These are phyloP conservation scores for Steinernema scapterisci DNA, from an alignment of 2,888 invertebrate genomes.

Conservation along the genomic window DNA sequence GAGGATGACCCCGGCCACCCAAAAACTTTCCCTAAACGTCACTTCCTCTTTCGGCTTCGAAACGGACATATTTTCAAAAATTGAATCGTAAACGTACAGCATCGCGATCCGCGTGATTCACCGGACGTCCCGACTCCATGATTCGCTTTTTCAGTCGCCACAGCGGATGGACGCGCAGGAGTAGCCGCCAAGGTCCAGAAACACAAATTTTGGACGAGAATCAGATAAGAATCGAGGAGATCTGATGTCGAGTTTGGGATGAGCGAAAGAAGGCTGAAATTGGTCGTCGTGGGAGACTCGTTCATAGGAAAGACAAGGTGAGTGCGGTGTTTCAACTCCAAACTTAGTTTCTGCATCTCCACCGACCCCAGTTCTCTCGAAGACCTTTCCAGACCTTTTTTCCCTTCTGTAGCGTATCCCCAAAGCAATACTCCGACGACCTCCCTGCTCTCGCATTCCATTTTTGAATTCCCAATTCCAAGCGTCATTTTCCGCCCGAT, in stretches of 20 bases:
- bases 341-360: no score
- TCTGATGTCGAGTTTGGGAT: no score
- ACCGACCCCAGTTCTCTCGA: no score
- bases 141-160: background rate
- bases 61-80: background rate
- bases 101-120: conserved; percentile 9
- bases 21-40: background rate
- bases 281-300: conserved; percentile 89
- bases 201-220: background rate
- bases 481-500: no score
- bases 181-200: background rate
- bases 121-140: background rate
- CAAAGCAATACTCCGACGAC: no score
- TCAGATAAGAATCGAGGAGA: background rate
- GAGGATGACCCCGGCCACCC: background rate
- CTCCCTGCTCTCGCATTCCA: no score
- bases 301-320: conserved; percentile 87
- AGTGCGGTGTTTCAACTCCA: no score
- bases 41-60: background rate
- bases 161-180: background rate
- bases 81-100: conserved; percentile 28
- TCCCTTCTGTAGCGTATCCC: no score
- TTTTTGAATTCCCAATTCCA: no score
- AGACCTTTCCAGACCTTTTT: no score
- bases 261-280: conserved; percentile 74